These are phyloP conservation scores for Plebejus melissa DNA, from an alignment of 2,888 invertebrate species.

Conservation along the genomic window DNA sequence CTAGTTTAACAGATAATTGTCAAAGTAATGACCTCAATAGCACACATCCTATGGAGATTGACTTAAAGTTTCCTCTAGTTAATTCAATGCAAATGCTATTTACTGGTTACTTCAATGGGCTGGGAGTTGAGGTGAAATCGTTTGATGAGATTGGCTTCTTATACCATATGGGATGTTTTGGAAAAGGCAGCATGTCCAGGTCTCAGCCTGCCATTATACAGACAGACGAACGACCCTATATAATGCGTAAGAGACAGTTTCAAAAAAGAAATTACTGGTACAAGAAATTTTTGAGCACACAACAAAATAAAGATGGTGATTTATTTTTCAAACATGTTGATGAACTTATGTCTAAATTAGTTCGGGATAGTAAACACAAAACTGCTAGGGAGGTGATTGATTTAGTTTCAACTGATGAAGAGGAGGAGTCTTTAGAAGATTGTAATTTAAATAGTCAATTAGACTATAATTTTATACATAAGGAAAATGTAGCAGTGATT, in stretches of 20 bases:
- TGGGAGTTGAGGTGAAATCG: constrained; percentile 81
- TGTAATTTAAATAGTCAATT: constrained; percentile 34
- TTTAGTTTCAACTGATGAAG: constrained; percentile 69
- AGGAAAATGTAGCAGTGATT: constrained; percentile 73
- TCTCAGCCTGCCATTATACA: constrained; percentile 69
- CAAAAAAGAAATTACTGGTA: constrained; percentile 78
- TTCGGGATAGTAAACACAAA: constrained; percentile 47
- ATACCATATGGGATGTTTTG: constrained; percentile 86
- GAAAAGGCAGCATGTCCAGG: constrained; percentile 84
- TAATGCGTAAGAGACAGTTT: constrained; percentile 81
- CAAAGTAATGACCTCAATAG: constrained; percentile 67
- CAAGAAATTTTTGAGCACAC: constrained; percentile 55
- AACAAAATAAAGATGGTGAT: constrained; percentile 44
- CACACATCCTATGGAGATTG: constrained; percentile 58
- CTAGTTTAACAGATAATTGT: constrained; percentile 63
- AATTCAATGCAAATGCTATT: constrained; percentile 68
- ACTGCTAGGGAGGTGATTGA: constrained; percentile 63
- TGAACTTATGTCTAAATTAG: constrained; percentile 52
- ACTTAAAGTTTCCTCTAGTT: constrained; percentile 67
- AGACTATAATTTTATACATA: constrained; percentile 41
- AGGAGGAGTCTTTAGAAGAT: constrained; percentile 39
- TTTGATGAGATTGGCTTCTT: constrained; percentile 79
- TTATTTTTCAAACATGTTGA: constrained; percentile 56
- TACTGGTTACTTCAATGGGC: constrained; percentile 83
- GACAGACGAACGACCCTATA: constrained; percentile 57